phyloP scores from a whole-genome alignment of 53 echinoderm and acorn worm species.

The Holothuria scabra region DNA sequence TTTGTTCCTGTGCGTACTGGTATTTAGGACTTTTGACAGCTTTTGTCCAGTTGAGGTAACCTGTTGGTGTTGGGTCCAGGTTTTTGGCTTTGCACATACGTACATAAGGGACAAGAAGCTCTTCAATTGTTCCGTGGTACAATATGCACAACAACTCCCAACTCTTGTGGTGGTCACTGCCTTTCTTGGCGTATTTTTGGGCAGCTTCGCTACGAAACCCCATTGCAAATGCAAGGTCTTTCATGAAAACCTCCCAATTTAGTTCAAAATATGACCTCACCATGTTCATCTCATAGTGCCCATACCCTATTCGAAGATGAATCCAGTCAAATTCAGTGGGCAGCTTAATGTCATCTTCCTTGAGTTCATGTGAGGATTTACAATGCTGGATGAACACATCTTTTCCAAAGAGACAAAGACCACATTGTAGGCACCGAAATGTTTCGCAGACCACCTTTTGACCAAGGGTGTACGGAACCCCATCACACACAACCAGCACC shows the following conservation, averaged over 20 bases:
- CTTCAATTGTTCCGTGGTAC: slow-evolving; percentile 20
- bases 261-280: slow-evolving; percentile 56
- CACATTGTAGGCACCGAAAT: no score
- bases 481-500: slow-evolving; percentile 70
- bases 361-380: no score
- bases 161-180: slow-evolving; percentile 53
- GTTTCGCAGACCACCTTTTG: slow-evolving; percentile 44
- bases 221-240: slow-evolving; percentile 52
- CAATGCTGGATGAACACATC: no score
- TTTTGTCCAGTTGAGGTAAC: slow-evolving; percentile 45
- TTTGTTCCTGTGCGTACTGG: slow-evolving; percentile 46
- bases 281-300: no score
- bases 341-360: no score
- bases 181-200: slow-evolving; percentile 45
- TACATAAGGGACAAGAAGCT: slow-evolving; percentile 51
- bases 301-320: no score
- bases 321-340: no score
- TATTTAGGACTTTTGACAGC: slow-evolving; percentile 43
- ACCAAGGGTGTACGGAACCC: slow-evolving; percentile 60
- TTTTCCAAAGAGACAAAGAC: no score
- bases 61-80: slow-evolving; percentile 17
- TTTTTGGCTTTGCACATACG: not conserved
- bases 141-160: slow-evolving; percentile 55
- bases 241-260: slow-evolving; percentile 66
- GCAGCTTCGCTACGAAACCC: slow-evolving; percentile 51